Percentiles rank a stretch among this genome's conserved stretches.
These are phyloP conservation scores for Thryonomys swinderianus DNA, from an alignment of 2,113 vertebrate species.

Conservation along the genomic window DNA sequence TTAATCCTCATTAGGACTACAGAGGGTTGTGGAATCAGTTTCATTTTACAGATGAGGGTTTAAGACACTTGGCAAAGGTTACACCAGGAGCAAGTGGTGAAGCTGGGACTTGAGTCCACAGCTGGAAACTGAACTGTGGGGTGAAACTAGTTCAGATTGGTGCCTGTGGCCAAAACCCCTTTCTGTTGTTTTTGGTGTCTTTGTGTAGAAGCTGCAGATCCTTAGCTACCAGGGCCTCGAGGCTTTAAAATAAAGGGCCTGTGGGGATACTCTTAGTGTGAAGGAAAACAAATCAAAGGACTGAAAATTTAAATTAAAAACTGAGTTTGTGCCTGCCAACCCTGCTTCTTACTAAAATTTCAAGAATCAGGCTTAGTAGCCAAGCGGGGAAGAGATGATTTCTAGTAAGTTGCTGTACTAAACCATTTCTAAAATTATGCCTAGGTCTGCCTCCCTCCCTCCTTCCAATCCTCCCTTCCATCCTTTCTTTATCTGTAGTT, in stretches of 20 bases:
- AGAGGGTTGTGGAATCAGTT: neutral
- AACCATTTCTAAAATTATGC: neutral
- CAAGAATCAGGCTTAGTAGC: neutral
- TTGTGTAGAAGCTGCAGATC: neutral
- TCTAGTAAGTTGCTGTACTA: neutral
- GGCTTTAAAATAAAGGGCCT: slow-evolving; percentile 35
- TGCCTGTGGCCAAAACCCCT: neutral
- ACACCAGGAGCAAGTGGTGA: neutral
- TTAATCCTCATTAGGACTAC: neutral
- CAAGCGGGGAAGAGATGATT: neutral
- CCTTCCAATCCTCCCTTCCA: no score
- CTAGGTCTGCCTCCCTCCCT: neutral
- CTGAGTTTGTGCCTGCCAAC: neutral
- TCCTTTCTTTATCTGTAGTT: neutral
- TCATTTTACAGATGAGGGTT: slow-evolving; percentile 4
- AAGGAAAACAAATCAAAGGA: slow-evolving; percentile 65
- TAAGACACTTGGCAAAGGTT: neutral
- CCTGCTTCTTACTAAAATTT: slow-evolving; percentile 41
- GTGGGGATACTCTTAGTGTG: slow-evolving; percentile 19
- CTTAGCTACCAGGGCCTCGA: neutral
- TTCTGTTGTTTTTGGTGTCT: neutral
- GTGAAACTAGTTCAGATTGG: neutral
- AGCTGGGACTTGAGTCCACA: neutral
- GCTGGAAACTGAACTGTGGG: neutral
- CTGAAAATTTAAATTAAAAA: neutral